Evolutionary conservation across 2,888 invertebrate genomes (phyloP).

Genomic region (Fissipunctia ypsillon): DNA sequence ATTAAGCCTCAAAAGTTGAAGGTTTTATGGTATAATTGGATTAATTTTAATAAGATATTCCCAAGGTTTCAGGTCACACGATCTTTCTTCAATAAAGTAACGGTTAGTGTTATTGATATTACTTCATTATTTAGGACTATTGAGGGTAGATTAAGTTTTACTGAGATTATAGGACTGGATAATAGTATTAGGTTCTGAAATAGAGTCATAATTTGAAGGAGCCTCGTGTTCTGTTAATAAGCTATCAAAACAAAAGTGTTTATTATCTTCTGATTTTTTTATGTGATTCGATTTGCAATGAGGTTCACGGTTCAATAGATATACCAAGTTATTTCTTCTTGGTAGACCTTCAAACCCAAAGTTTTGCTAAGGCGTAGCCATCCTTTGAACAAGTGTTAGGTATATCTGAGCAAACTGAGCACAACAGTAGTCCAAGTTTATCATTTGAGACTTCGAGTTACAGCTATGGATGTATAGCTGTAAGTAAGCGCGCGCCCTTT

Average conservation of each 20-base stretch:
- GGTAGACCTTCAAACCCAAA: no score
- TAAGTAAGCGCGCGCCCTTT: no score
- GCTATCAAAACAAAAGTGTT: no score
- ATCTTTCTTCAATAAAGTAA: conserved; percentile 64
- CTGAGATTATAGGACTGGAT: conserved; percentile 34
- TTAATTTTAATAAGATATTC: conserved; percentile 77
- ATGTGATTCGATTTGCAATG: no score
- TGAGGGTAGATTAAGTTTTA: conserved; percentile 47
- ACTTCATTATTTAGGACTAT: conserved; percentile 34
- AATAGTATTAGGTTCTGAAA: conserved; percentile 17
- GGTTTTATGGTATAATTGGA: conserved; percentile 75
- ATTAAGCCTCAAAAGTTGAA: conserved; percentile 53
- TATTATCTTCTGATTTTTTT: neutral
- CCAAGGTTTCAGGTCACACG: conserved; percentile 50
- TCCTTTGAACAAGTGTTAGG: neutral
- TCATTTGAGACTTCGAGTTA: no score
- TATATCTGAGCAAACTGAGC: no score
- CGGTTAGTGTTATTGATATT: conserved; percentile 56
- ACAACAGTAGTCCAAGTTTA: no score
- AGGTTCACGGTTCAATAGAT: no score
- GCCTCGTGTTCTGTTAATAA: no score
- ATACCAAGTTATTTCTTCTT: no score
- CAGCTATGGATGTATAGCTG: no score
- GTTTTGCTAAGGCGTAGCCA: neutral
- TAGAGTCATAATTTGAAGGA: conserved; percentile 25